phyloP scores from a whole-genome alignment of 2,888 invertebrate genomes.

The Hypolimnas misippus region DNA sequence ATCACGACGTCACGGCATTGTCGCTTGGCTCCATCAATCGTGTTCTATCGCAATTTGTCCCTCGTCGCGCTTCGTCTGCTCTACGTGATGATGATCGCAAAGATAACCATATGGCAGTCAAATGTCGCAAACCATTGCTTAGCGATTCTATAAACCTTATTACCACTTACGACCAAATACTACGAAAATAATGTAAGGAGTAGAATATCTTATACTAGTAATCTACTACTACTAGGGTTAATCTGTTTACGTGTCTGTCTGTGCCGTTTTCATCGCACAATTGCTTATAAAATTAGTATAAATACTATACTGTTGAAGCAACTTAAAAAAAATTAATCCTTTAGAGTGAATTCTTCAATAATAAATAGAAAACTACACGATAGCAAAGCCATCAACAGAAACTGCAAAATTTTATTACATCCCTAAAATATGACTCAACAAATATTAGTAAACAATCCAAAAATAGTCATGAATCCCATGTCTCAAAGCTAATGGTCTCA shows the following conservation, averaged over 20 bases:
- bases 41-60: conserved; percentile 68
- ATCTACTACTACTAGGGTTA: too few relatives aligned
- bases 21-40: conserved; percentile 57
- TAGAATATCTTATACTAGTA: too few relatives aligned
- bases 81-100: conserved; percentile 68
- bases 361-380: too few relatives aligned
- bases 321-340: too few relatives aligned
- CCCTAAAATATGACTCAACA: background rate
- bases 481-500: conserved; percentile 10
- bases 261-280: too few relatives aligned
- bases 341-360: too few relatives aligned
- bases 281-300: too few relatives aligned
- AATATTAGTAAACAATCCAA: background rate
- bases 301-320: too few relatives aligned
- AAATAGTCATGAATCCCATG: background rate
- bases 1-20: conserved; percentile 55
- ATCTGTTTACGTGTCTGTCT: too few relatives aligned
- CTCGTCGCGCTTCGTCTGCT: conserved; percentile 46
- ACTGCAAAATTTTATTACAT: too few relatives aligned
- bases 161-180: background rate
- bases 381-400: too few relatives aligned
- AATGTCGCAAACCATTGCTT: conserved; percentile 3
- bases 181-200: background rate
- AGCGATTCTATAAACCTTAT: background rate
- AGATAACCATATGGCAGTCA: conserved; percentile 50